Conservation (phyloP, 2,888 invertebrate species). For the Zhengitettix transpicula region DNA sequence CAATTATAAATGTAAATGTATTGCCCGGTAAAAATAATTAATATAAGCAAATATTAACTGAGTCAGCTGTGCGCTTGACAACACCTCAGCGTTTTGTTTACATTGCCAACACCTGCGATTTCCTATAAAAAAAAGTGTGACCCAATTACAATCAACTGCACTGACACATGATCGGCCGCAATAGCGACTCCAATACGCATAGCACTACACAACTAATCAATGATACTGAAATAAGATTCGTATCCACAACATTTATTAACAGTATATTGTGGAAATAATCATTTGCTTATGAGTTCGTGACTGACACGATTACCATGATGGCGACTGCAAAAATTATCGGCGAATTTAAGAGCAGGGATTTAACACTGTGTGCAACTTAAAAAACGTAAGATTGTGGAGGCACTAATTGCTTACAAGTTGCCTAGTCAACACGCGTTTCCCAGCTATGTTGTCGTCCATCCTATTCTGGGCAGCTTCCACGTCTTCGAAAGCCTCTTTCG, state of each 20-base stretch:
- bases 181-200: too few species aligned
- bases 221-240: too few species aligned
- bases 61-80: too few species aligned
- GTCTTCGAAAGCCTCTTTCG: not conserved
- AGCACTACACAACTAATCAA: too few species aligned
- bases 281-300: slow-evolving; percentile 33
- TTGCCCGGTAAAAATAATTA: too few species aligned
- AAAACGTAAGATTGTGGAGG: not conserved
- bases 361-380: not conserved
- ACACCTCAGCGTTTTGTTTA: too few species aligned
- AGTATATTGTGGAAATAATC: too few species aligned
- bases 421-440: slow-evolving; percentile 25
- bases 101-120: too few species aligned
- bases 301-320: slow-evolving; percentile 45
- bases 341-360: not conserved
- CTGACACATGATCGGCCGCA: not conserved
- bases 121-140: too few species aligned
- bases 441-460: slow-evolving; percentile 6
- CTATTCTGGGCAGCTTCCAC: not conserved
- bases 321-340: slow-evolving; percentile 24
- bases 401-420: slow-evolving; percentile 35
- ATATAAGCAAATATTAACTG: too few species aligned
- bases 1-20: too few species aligned
- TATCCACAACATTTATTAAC: too few species aligned
- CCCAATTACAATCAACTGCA: not conserved